Evolutionary conservation across 2,113 vertebrate species (phyloP).

Genomic region (Aramus guarauna): DNA sequence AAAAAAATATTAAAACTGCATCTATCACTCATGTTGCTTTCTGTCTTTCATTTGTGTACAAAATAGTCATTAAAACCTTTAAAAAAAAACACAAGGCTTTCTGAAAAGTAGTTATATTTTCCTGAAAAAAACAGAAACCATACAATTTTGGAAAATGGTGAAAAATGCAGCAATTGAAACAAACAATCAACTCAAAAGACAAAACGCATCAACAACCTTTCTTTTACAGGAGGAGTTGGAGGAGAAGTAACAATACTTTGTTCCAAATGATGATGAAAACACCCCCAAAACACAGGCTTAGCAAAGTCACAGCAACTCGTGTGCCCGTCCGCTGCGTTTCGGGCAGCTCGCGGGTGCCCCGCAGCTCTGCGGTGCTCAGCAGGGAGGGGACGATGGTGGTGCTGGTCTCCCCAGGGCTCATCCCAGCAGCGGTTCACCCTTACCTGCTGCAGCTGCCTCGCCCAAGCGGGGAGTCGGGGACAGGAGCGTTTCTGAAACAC

Average conservation of each 20-base stretch:
- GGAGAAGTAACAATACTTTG: not conserved
- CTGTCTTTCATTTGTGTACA: not conserved
- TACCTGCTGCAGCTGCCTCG: not conserved
- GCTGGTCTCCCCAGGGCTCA: not conserved
- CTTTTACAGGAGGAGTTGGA: not conserved
- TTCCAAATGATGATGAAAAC: not conserved
- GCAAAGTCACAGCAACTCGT: not conserved
- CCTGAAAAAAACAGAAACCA: not conserved
- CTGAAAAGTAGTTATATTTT: not conserved
- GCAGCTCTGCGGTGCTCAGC: not conserved
- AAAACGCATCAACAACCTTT: not conserved
- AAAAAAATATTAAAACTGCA: not conserved
- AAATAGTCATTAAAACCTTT: not conserved
- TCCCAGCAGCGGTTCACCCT: not conserved
- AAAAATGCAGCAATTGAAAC: not conserved
- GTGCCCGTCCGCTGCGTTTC: rapidly evolving
- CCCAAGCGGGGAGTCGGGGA: no score
- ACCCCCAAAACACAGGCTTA: not conserved
- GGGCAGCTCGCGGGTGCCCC: rapidly evolving
- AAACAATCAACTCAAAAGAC: not conserved
- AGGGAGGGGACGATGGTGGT: not conserved
- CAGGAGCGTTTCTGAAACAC: not conserved
- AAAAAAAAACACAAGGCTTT: not conserved
- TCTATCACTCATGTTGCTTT: not conserved
- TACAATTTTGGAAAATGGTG: not conserved